Conservation (phyloP, 2,888 invertebrate genomes). For the Philereme vetulata region DNA sequence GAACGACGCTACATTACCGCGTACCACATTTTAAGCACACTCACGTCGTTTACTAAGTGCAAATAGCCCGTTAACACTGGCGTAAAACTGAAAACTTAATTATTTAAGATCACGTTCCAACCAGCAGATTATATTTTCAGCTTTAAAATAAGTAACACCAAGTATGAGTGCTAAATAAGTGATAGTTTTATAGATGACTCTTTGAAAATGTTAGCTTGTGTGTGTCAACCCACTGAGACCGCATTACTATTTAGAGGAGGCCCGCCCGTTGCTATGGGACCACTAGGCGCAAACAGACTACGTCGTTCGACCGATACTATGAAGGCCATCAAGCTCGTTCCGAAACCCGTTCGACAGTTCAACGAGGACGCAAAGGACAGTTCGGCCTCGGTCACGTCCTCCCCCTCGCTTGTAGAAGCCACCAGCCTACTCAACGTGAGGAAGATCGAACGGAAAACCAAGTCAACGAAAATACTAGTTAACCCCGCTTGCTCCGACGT, state of each 20-base stretch:
- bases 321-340: constrained; percentile 66
- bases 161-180: constrained; percentile 65
- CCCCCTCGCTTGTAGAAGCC: constrained; percentile 64
- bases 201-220: constrained; percentile 86
- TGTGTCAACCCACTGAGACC: constrained; percentile 86
- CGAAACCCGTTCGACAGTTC: constrained; percentile 57
- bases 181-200: constrained; percentile 56
- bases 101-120: constrained; percentile 45
- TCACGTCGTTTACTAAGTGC: constrained; percentile 32
- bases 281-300: constrained; percentile 76
- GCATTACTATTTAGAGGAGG: constrained; percentile 80
- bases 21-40: constrained; percentile 45
- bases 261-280: constrained; percentile 81
- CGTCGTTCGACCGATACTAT: constrained; percentile 64
- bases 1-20: constrained; percentile 35
- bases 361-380: constrained; percentile 65
- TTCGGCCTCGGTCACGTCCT: constrained; percentile 61
- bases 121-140: constrained; percentile 37
- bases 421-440: constrained; percentile 71
- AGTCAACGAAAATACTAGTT: constrained; percentile 78
- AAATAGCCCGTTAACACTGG: constrained; percentile 25
- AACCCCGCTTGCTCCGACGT: constrained; percentile 77
- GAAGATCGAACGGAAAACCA: constrained; percentile 75
- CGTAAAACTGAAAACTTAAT: constrained; percentile 27
- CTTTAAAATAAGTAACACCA: constrained; percentile 46